Conservation (phyloP, 2,113 vertebrate genomes). For the Myiopsitta monachus region DNA sequence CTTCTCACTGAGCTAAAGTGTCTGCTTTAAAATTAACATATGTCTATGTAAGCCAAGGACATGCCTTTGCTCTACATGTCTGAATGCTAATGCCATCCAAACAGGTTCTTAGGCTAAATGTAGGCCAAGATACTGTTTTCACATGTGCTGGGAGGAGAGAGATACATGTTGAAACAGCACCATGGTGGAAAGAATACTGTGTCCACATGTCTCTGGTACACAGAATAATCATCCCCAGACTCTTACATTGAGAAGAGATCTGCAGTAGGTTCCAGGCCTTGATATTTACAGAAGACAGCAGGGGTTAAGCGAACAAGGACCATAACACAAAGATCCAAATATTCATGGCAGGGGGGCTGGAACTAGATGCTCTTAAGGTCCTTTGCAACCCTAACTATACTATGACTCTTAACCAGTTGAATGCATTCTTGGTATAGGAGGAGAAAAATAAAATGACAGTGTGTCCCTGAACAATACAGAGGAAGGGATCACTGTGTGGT, state of each 20-base stretch:
- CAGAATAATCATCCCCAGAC: not conserved
- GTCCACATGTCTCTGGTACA: not conserved
- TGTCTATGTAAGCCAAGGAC: not conserved
- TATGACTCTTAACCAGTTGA: not conserved
- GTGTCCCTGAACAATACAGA: not conserved
- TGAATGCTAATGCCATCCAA: not conserved
- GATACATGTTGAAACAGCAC: not conserved
- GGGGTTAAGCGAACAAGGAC: not conserved
- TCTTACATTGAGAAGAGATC: not conserved
- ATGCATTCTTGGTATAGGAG: not conserved
- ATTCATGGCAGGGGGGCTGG: not conserved
- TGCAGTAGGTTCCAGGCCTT: not conserved
- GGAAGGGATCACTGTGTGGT: not conserved
- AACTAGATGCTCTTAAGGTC: not conserved
- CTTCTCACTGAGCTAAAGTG: not conserved
- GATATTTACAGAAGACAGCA: not conserved
- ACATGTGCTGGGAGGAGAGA: not conserved
- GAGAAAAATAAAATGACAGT: not conserved
- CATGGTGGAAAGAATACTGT: accelerated
- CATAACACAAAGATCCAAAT: not conserved
- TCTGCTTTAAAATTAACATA: not conserved
- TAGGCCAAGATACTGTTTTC: not conserved
- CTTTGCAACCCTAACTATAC: not conserved
- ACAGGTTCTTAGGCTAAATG: not conserved
- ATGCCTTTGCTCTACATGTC: not conserved